phyloP scores from a whole-genome alignment of 2,113 vertebrate species.

The Campylomormyrus tamandua region DNA sequence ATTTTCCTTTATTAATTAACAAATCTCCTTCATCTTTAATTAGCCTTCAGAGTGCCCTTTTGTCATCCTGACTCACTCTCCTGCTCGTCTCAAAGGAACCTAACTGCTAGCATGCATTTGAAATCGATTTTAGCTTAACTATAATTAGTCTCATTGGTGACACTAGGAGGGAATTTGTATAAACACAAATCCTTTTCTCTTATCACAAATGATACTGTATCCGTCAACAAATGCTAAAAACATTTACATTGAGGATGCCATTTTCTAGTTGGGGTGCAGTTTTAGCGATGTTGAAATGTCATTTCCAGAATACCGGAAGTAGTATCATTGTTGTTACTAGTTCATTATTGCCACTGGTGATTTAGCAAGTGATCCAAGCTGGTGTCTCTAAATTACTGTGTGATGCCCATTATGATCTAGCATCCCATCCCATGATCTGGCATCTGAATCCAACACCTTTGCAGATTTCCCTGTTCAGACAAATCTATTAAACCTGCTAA shows the following conservation, averaged over 20 bases:
- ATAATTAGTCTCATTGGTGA: background rate
- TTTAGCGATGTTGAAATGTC: background rate
- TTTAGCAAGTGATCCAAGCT: background rate
- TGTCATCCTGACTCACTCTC: background rate
- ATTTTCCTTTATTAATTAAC: background rate
- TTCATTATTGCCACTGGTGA: background rate
- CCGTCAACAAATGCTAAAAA: background rate
- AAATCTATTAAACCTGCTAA: background rate
- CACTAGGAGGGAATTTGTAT: background rate
- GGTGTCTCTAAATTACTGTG: background rate
- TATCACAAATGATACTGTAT: background rate
- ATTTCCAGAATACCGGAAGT: background rate
- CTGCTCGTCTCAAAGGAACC: background rate
- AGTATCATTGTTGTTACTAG: background rate
- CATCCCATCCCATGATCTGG: background rate
- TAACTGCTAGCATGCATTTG: background rate
- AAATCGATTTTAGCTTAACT: background rate
- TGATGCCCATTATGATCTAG: background rate
- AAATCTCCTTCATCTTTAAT: background rate
- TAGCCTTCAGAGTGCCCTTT: background rate
- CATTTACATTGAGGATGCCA: background rate
- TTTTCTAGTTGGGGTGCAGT: background rate
- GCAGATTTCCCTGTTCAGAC: background rate
- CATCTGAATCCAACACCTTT: background rate
- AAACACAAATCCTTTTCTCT: background rate